These are phyloP conservation scores for Anthrax anthrax DNA, from an alignment of 2,888 invertebrate genomes.

Conservation along the genomic window DNA sequence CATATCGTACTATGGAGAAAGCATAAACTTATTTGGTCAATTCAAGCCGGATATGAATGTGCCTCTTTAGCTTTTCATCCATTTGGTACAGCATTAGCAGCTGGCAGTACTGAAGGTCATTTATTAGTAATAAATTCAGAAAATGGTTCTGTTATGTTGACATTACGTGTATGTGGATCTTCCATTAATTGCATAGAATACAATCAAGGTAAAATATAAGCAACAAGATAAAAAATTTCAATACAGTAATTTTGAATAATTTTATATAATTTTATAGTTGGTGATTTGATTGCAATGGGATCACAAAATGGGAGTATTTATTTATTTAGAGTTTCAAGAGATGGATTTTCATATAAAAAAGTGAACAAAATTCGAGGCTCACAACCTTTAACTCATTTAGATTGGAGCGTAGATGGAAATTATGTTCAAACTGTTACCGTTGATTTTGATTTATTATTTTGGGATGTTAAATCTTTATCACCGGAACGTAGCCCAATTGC, in stretches of 20 bases:
- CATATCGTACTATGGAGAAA: conserved; percentile 82
- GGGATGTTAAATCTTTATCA: conserved; percentile 79
- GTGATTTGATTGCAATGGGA: conserved; percentile 75
- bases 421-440: conserved; percentile 79
- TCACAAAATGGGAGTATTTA: conserved; percentile 75
- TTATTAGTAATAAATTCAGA: conserved; percentile 74
- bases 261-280: conserved; percentile 41
- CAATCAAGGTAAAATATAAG: conserved; percentile 54
- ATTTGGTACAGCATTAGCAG: conserved; percentile 71
- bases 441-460: conserved; percentile 78
- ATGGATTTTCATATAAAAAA: conserved; percentile 81
- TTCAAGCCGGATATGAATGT: conserved; percentile 80
- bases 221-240: too few species aligned
- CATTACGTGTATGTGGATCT: conserved; percentile 73
- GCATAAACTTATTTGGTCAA: conserved; percentile 74
- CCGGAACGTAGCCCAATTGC: conserved; percentile 78
- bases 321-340: conserved; percentile 70
- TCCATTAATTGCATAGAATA: conserved; percentile 75
- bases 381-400: conserved; percentile 71
- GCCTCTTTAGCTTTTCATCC: conserved; percentile 79
- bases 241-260: not conserved
- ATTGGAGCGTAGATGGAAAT: conserved; percentile 83
- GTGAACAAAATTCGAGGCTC: conserved; percentile 77
- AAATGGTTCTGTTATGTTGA: conserved; percentile 71
- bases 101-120: conserved; percentile 82